Percentiles rank a stretch among this genome's conserved stretches.
Conservation (phyloP, 2,888 invertebrate species). For the Drosophila nr. fundita region DNA sequence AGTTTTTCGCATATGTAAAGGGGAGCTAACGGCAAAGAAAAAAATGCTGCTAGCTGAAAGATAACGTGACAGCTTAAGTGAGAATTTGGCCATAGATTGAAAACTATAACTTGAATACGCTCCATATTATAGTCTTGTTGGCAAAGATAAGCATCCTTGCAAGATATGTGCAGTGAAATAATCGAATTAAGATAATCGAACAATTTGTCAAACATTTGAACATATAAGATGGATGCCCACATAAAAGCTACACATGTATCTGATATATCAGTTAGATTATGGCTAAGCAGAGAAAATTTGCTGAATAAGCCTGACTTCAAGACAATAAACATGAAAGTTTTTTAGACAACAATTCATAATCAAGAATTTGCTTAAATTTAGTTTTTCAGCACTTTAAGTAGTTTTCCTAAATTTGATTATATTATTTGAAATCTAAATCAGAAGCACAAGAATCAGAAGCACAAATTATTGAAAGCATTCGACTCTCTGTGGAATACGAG, state of each 20-base stretch:
- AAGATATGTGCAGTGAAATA: neutral
- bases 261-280: neutral
- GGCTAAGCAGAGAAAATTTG: neutral
- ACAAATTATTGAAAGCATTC: constrained; percentile 30
- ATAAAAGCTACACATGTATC: neutral
- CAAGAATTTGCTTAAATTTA: neutral
- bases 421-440: constrained; percentile 4
- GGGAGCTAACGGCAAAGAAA: neutral
- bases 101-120: neutral
- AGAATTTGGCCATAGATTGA: constrained; percentile 16
- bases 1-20: constrained; percentile 31
- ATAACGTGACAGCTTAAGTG: constrained; percentile 19
- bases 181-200: neutral
- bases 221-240: neutral
- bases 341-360: neutral
- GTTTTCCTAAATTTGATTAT: neutral
- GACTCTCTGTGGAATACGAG: constrained; percentile 12
- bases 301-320: neutral
- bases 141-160: neutral
- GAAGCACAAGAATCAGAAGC: constrained; percentile 11
- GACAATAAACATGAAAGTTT: neutral
- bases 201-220: neutral
- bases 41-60: neutral
- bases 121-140: neutral
- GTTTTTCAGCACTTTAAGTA: neutral